These are phyloP conservation scores for Autographa gamma DNA, from an alignment of 2,888 invertebrate genomes.

Conservation along the genomic window DNA sequence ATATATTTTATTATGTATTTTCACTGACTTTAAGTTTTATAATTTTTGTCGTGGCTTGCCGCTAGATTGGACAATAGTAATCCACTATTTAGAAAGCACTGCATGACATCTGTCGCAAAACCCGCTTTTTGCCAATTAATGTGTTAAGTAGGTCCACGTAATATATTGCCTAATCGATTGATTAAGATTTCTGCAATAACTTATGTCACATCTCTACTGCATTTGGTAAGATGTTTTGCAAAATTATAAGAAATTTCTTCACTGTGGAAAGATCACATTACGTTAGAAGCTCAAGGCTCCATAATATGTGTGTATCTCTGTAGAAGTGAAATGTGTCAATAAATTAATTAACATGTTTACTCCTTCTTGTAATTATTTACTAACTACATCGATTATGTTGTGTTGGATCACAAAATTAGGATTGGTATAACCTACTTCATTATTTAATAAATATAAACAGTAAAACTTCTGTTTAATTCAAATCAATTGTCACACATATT, in stretches of 20 bases:
- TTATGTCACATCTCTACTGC: not conserved
- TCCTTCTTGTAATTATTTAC: too few species aligned
- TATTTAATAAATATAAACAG: too few species aligned
- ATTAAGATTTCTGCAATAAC: constrained; percentile 18
- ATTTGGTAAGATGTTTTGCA: not conserved
- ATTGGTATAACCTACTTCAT: too few species aligned
- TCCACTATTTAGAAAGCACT: not conserved
- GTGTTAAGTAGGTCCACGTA: constrained; percentile 13
- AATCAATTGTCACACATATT: too few species aligned
- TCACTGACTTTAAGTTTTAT: too few species aligned
- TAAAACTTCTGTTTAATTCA: too few species aligned
- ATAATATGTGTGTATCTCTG: not conserved
- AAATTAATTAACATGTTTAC: too few species aligned
- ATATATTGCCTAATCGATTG: constrained; percentile 28
- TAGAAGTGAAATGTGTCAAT: too few species aligned
- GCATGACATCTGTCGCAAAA: not conserved
- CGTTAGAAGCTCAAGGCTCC: not conserved
- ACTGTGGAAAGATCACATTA: not conserved
- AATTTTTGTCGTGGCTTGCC: too few species aligned
- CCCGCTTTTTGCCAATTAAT: constrained; percentile 12
- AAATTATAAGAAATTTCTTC: not conserved
- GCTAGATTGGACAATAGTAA: not conserved
- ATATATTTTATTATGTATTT: too few species aligned
- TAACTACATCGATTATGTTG: too few species aligned
- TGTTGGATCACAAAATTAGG: too few species aligned